Conservation (phyloP, 2,113 vertebrate genomes). For the Erinaceus europaeus region DNA sequence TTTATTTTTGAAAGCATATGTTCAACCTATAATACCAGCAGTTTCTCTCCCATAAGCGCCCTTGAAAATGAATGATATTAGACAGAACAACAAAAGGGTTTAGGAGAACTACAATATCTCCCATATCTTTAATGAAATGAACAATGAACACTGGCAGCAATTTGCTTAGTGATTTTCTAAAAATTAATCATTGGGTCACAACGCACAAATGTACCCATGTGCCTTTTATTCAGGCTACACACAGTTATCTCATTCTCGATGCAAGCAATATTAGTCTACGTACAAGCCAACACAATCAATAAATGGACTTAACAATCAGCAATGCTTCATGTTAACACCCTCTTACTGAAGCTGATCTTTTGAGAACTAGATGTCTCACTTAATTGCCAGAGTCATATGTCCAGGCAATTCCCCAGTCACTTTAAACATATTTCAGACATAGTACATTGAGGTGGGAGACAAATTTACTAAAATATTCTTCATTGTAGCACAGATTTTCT, state of each 20-base stretch:
- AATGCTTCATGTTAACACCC: constrained; percentile 70
- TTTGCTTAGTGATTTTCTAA: constrained; percentile 47
- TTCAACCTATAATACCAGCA: constrained; percentile 57
- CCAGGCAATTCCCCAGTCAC: constrained; percentile 37
- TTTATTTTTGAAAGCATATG: constrained; percentile 76
- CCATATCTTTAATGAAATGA: background rate
- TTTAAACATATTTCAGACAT: constrained; percentile 42
- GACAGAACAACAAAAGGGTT: background rate
- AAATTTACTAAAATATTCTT: constrained; percentile 1
- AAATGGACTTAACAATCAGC: constrained; percentile 58
- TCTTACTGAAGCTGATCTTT: constrained; percentile 60
- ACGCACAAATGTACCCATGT: constrained; percentile 59
- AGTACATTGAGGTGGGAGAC: constrained; percentile 49
- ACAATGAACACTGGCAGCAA: background rate
- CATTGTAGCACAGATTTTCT: background rate
- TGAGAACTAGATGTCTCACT: constrained; percentile 67
- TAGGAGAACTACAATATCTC: background rate
- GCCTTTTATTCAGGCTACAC: constrained; percentile 68
- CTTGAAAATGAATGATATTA: constrained; percentile 44
- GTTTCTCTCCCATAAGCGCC: constrained; percentile 55
- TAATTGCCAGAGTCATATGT: constrained; percentile 70
- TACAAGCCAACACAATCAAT: constrained; percentile 77
- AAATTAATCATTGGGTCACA: constrained; percentile 67
- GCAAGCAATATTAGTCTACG: constrained; percentile 68
- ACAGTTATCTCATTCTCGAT: constrained; percentile 47